Percentiles rank a stretch among this genome's conserved stretches.
Evolutionary conservation across 2,113 vertebrate genomes (phyloP).

Genomic region (Natator depressus): DNA sequence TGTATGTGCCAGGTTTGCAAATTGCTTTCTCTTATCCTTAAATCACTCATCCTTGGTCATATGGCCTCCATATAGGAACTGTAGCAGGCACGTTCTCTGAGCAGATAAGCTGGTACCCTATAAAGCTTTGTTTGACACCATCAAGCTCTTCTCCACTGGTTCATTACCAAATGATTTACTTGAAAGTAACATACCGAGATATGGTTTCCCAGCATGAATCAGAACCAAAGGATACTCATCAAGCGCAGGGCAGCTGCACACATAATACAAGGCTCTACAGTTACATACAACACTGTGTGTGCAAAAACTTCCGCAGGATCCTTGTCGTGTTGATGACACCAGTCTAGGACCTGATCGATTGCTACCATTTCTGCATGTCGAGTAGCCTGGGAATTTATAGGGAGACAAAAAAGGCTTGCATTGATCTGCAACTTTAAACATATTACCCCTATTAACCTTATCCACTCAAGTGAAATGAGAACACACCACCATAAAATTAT

Average conservation of each 20-base stretch:
- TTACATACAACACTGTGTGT: constrained; percentile 87
- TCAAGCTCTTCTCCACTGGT: not conserved
- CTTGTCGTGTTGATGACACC: constrained; percentile 79
- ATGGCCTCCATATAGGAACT: not conserved
- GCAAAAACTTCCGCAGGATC: constrained; percentile 80
- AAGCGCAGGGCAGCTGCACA: constrained; percentile 93
- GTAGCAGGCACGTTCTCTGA: not conserved
- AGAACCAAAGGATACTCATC: constrained; percentile 87
- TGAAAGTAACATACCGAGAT: not conserved
- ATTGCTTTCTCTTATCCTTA: not conserved
- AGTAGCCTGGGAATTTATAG: constrained; percentile 84
- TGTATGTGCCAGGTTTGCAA: not conserved
- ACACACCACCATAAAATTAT: not conserved
- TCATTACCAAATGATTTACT: not conserved
- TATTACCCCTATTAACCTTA: not conserved
- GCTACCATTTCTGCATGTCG: constrained; percentile 97
- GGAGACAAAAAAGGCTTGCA: constrained; percentile 16
- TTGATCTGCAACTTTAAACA: not conserved
- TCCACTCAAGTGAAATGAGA: not conserved
- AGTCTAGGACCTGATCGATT: constrained; percentile 89
- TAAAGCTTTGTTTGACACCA: not conserved
- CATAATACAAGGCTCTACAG: constrained; percentile 97
- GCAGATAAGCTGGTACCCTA: rapidly evolving
- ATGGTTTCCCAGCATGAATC: not conserved
- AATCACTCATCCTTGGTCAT: not conserved